Conservation (phyloP, 2,113 vertebrate genomes). For the Brachionichthys hirsutus region DNA sequence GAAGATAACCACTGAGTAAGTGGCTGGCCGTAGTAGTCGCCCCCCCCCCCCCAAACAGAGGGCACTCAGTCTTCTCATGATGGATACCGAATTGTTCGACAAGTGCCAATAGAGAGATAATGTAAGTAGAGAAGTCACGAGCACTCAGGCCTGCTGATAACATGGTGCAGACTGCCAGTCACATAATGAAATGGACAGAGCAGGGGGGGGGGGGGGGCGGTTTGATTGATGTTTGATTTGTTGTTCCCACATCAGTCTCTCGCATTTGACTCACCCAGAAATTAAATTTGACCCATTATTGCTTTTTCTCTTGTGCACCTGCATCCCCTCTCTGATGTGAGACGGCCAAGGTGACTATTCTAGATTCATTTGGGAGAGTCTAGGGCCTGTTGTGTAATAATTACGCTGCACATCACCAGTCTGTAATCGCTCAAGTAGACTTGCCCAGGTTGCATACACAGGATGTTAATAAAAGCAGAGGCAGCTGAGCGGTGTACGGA, state of each 20-base stretch:
- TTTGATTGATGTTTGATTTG: slow-evolving; percentile 49
- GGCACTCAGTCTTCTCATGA: slow-evolving; percentile 53
- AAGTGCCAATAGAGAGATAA: slow-evolving; percentile 65
- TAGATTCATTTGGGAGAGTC: background rate
- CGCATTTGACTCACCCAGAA: slow-evolving; percentile 6
- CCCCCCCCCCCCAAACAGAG: slow-evolving; percentile 27
- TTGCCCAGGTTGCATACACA: slow-evolving; percentile 23
- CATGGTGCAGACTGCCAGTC: slow-evolving; percentile 39
- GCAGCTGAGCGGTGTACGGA: slow-evolving; percentile 31
- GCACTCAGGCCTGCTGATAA: slow-evolving; percentile 56
- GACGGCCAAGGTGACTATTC: slow-evolving; percentile 12
- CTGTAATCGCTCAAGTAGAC: slow-evolving; percentile 32
- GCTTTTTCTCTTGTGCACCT: slow-evolving; percentile 17
- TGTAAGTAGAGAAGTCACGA: slow-evolving; percentile 51
- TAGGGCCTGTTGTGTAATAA: slow-evolving; percentile 36
- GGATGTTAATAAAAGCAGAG: slow-evolving; percentile 52
- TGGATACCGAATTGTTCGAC: slow-evolving; percentile 53
- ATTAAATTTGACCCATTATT: slow-evolving; percentile 21
- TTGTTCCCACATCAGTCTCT: slow-evolving; percentile 17
- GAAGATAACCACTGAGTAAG: slow-evolving; percentile 62
- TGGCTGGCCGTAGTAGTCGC: slow-evolving; percentile 23
- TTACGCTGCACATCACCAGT: slow-evolving; percentile 19
- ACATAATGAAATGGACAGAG: slow-evolving; percentile 39
- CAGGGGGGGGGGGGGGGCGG: slow-evolving; percentile 31
- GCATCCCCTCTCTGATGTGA: slow-evolving; percentile 22